Percentiles rank a stretch among this genome's conserved stretches.
These are phyloP conservation scores for Diadema setosum DNA, from an alignment of 35 echinoderm and acorn worm genomes.

Conservation along the genomic window DNA sequence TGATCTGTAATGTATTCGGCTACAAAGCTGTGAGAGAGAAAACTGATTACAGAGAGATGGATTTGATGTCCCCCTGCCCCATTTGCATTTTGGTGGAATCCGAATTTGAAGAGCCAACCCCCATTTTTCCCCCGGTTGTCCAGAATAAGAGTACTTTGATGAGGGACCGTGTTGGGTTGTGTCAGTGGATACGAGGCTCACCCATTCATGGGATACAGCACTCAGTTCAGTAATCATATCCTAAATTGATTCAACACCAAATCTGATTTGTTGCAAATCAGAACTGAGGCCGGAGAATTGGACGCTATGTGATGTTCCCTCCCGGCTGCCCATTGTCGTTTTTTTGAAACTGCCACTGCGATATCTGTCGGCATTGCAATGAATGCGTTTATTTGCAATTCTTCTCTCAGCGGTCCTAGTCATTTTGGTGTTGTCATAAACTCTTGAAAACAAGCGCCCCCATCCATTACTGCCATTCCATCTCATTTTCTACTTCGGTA, in stretches of 20 bases:
- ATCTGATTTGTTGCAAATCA: neutral
- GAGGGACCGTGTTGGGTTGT: neutral
- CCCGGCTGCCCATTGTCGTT: too few species aligned
- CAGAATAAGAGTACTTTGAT: neutral
- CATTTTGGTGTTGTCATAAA: neutral
- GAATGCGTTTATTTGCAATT: neutral
- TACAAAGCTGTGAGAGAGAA: neutral
- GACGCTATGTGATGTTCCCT: too few species aligned
- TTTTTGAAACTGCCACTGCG: too few species aligned
- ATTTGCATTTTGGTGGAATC: neutral
- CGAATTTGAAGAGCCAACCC: slow-evolving; percentile 2
- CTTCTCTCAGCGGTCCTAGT: neutral
- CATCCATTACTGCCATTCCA: neutral
- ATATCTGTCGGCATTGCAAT: neutral
- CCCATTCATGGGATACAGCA: neutral
- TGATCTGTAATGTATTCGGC: slow-evolving; percentile 22
- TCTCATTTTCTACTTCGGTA: slow-evolving; percentile 6
- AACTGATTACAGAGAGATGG: neutral
- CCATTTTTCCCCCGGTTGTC: too few species aligned
- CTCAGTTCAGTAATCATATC: neutral
- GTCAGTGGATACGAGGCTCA: neutral
- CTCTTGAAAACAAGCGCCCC: neutral
- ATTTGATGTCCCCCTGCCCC: neutral
- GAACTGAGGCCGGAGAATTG: neutral
- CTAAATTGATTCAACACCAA: neutral